A percentile compares a stretch with the other conserved stretches of the same genome.
Evolutionary conservation across 2,888 invertebrate genomes (phyloP).

Genomic region (Nasonovia ribisnigri): DNA sequence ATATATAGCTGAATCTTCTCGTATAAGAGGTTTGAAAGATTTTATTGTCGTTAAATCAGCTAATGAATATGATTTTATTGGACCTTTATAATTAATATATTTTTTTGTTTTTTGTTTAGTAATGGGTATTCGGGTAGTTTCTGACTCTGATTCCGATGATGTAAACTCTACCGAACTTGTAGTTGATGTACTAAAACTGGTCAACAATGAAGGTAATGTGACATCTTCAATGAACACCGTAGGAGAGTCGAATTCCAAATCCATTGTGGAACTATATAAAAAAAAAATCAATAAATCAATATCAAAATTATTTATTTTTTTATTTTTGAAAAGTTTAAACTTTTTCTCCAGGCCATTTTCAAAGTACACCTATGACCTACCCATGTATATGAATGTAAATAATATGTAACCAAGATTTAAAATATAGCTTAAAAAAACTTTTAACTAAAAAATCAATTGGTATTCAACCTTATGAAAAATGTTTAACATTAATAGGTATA

Average conservation of each 20-base stretch:
- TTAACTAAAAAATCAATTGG: background rate
- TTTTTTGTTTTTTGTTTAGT: slow-evolving; percentile 47
- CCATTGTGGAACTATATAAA: slow-evolving; percentile 39
- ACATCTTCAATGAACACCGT: slow-evolving; percentile 60
- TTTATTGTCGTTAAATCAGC: slow-evolving; percentile 67
- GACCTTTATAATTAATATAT: slow-evolving; percentile 41
- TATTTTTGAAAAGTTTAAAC: background rate
- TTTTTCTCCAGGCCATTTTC: background rate
- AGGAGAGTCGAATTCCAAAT: slow-evolving; percentile 29
- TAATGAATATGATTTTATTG: slow-evolving; percentile 67
- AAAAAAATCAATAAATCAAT: no score
- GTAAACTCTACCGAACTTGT: slow-evolving; percentile 59
- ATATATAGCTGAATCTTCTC: slow-evolving; percentile 65
- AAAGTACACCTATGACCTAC: background rate
- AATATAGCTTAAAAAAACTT: background rate
- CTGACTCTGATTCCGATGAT: slow-evolving; percentile 59
- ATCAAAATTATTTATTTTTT: no score
- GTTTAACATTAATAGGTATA: background rate
- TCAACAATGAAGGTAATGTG: slow-evolving; percentile 61
- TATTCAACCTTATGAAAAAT: background rate
- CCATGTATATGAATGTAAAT: background rate
- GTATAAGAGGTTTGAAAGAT: slow-evolving; percentile 65
- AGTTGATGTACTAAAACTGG: slow-evolving; percentile 61
- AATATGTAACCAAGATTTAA: background rate
- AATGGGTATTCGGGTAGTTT: slow-evolving; percentile 50